Base-by-base conservation (phyloP, 2,113 vertebrate genomes). In the Macquaria ambigua region DNA sequence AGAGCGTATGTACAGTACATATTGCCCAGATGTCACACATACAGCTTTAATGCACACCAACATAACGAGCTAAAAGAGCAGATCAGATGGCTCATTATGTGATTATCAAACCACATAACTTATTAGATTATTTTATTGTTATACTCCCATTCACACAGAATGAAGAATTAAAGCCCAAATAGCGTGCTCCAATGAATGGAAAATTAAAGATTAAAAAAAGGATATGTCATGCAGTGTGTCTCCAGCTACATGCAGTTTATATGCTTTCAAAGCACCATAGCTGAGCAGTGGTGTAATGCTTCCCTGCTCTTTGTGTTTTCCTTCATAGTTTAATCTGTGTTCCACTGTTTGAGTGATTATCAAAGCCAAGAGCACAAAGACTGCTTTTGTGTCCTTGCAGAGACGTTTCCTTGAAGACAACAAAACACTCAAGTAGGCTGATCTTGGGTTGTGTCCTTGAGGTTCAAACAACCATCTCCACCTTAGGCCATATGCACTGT, bases 171-270 rank as follows among this genome's bases (percentile, higher is more conserved):
- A 28, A 62, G 20, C 12, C 14, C 12, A 56, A 34, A 34, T 39
- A 15, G 70, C 11, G 71, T 28, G n/a, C 23, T 20, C 6, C 34
- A 73, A 5, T 5, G n/a, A 61, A 62, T 50, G 58, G 0, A 61
- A 43, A 52, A 34, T 1, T 0, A 50, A 37, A 63, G 3, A 6
- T 20, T 1, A 34, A 28, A 61, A n/a, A 74, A 34, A 63, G 2
- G 0, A n/a, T 1, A 34, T 34, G 50, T 61, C 83, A 83, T 87
- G 86, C 81, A 72, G 37, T 14, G 23, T 10, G 59, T 78, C 59
- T 68, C 61, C 64, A 73, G 81, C 66, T 74, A 56, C 69, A 48
- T n/a, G n/a, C 21, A 61, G 55, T n/a, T 46, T 8, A 41, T n/a
- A 53, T 20, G 7, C 15, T 43, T 39, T 46, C 15, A 37, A 34